phyloP scores from a whole-genome alignment of 2,113 vertebrate genomes.

The Megaleporinus macrocephalus region DNA sequence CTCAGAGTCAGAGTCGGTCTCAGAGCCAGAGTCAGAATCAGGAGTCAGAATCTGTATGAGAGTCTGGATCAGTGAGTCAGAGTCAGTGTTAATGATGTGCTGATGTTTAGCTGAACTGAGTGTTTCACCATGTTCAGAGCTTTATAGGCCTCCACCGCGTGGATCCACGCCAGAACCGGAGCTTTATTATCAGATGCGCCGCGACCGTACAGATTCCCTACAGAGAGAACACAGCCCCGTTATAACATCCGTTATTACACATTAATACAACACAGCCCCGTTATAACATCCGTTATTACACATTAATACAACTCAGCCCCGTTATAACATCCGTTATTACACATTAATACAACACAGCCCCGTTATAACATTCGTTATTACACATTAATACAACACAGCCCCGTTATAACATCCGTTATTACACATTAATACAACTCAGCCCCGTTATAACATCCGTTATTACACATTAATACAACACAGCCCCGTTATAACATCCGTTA shows the following conservation, averaged over 20 bases:
- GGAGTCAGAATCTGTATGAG: background rate
- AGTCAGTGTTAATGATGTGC: fast-evolving
- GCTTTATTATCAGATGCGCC: constrained; percentile 85
- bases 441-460: too few species aligned
- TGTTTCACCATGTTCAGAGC: constrained; percentile 71
- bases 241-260: background rate
- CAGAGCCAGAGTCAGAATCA: background rate
- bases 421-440: too few species aligned
- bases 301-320: too few species aligned
- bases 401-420: too few species aligned
- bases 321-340: too few species aligned
- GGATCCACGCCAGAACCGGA: constrained; percentile 82
- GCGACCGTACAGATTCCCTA: constrained; percentile 82
- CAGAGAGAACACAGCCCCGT: background rate
- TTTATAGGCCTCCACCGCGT: constrained; percentile 79
- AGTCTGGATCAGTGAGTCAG: background rate
- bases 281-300: too few species aligned
- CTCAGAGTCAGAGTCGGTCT: background rate
- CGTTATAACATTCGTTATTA: too few species aligned
- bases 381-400: too few species aligned
- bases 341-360: too few species aligned
- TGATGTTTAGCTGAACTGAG: background rate
- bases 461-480: too few species aligned
- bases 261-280: background rate
- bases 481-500: too few species aligned